These are phyloP conservation scores for Pecten maximus DNA, from an alignment of 2,888 invertebrate genomes.

Conservation along the genomic window DNA sequence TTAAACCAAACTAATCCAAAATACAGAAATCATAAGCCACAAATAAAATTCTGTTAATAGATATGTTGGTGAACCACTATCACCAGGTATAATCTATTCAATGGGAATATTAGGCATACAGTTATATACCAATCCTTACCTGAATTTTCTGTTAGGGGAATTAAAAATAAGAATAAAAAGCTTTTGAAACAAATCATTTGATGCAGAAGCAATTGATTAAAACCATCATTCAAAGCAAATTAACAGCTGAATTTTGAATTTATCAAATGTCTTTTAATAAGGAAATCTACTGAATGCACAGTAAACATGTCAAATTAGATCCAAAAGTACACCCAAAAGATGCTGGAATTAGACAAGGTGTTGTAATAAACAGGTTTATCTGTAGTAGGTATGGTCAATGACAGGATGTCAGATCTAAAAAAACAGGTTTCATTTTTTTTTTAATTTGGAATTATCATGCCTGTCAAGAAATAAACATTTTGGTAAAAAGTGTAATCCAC, in stretches of 20 bases:
- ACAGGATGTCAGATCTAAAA: no score
- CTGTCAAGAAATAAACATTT: no score
- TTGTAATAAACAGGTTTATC: no score
- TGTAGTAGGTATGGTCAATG: no score
- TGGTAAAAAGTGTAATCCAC: no score
- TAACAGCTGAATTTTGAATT: not conserved
- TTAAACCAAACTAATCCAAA: not conserved
- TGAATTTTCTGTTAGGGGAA: slow-evolving; percentile 6
- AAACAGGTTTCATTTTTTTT: no score
- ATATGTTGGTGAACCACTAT: not conserved
- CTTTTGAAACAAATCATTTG: not conserved
- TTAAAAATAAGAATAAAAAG: not conserved
- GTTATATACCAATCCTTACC: not conserved
- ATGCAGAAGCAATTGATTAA: not conserved
- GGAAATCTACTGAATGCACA: not conserved
- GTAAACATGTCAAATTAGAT: not conserved
- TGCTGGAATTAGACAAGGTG: no score
- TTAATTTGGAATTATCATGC: no score
- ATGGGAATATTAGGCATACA: not conserved
- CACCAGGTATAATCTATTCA: not conserved
- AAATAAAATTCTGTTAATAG: not conserved
- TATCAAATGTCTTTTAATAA: no score
- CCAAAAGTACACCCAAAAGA: no score
- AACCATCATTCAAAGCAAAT: not conserved
- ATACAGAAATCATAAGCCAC: not conserved